Evolutionary conservation across 2,113 vertebrate genomes (phyloP).

Genomic region (Lynx canadensis): DNA sequence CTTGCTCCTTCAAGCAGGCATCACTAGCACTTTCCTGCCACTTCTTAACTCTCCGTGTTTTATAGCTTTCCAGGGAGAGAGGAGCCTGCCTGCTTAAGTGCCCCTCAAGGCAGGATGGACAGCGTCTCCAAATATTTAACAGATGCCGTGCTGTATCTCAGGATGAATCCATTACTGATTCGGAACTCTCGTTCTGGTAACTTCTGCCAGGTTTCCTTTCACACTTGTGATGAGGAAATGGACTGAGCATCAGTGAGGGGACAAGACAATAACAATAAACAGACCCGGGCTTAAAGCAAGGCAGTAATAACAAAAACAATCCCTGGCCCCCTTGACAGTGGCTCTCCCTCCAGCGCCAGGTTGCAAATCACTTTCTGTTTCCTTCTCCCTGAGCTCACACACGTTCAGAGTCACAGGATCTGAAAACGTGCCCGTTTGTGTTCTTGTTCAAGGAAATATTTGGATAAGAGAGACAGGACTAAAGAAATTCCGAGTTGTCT

Average conservation of each 20-base stretch:
- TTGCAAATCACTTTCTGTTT: constrained; percentile 74
- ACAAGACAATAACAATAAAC: constrained; percentile 70
- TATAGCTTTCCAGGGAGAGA: constrained; percentile 68
- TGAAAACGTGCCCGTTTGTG: constrained; percentile 36
- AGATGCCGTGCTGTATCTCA: constrained; percentile 68
- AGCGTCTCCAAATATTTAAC: constrained; percentile 69
- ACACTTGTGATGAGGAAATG: constrained; percentile 62
- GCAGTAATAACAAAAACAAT: constrained; percentile 66
- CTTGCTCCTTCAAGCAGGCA: background rate
- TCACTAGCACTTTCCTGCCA: constrained; percentile 44
- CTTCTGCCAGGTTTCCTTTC: constrained; percentile 75
- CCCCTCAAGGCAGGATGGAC: constrained; percentile 59
- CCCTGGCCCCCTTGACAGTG: constrained; percentile 2
- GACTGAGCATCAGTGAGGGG: constrained; percentile 30
- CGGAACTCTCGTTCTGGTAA: background rate
- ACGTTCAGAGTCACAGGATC: constrained; percentile 41
- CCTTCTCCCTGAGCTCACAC: constrained; percentile 63
- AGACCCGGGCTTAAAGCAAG: constrained; percentile 1
- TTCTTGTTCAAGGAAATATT: constrained; percentile 53
- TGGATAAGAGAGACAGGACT: constrained; percentile 52
- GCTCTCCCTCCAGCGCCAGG: constrained; percentile 49
- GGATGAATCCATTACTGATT: constrained; percentile 67
- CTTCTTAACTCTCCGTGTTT: constrained; percentile 57
- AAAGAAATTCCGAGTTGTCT: constrained; percentile 52
- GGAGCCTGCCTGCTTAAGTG: constrained; percentile 39